A percentile compares a stretch with the other conserved stretches of the same genome.
These are phyloP conservation scores for Clusia tigrina DNA, from an alignment of 2,888 invertebrate genomes.

Conservation along the genomic window DNA sequence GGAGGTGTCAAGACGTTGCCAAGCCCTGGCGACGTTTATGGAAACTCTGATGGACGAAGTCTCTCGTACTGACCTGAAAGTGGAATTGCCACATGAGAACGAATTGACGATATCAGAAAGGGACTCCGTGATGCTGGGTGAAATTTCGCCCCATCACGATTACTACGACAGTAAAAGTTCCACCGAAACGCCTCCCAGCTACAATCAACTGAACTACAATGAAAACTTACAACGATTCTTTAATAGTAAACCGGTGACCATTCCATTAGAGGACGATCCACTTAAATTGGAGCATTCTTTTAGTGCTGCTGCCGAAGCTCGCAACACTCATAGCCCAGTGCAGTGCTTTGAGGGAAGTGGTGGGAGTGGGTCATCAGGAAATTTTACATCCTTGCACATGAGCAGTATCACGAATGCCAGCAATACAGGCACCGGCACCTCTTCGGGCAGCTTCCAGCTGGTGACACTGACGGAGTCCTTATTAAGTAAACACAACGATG, in stretches of 20 bases:
- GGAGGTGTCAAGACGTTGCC: constrained; percentile 74
- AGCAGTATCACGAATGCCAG: constrained; percentile 67
- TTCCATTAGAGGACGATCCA: constrained; percentile 66
- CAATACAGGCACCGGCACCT: constrained; percentile 63
- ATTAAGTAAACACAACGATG: constrained; percentile 77
- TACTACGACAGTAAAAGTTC: constrained; percentile 81
- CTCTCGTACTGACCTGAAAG: constrained; percentile 69
- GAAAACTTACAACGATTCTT: constrained; percentile 79
- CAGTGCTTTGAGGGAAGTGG: constrained; percentile 67
- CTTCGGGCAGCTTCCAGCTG: constrained; percentile 64
- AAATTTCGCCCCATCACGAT: constrained; percentile 85
- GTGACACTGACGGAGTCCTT: constrained; percentile 70
- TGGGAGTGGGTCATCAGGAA: constrained; percentile 70
- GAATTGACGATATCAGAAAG: constrained; percentile 70
- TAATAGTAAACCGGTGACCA: constrained; percentile 73
- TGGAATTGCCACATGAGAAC: constrained; percentile 70
- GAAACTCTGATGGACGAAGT: constrained; percentile 77
- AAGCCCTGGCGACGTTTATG: constrained; percentile 78
- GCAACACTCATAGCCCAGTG: constrained; percentile 53
- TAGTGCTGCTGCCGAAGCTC: constrained; percentile 55
- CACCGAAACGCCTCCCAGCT: constrained; percentile 81
- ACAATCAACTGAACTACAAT: constrained; percentile 85
- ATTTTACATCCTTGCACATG: constrained; percentile 68
- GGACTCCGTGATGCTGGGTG: constrained; percentile 83
- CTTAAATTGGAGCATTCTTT: constrained; percentile 63